Evolutionary conservation across 2,888 invertebrate species (phyloP), one percentile per base, ranked within the genome.

Genomic region (Sisyra nigra): DNA sequence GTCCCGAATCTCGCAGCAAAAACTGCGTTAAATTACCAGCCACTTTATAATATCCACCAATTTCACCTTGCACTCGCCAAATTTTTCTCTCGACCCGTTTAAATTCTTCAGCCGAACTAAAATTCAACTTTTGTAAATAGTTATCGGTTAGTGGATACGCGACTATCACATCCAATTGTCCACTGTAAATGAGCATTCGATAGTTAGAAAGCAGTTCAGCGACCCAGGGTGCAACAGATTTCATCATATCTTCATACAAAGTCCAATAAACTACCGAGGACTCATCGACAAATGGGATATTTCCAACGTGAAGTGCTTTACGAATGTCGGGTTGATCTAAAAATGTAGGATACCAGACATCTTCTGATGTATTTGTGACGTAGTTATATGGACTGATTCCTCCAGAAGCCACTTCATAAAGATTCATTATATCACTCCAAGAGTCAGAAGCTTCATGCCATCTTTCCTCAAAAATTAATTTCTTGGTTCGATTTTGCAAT

Each of bases 101-200:
- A 58, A 84, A 89, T 2, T 71, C 67, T 3, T 68, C 68, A 1
- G 76, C 65, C 1, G 71, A 76, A 15, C 66, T 69, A 65, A 87
- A 89, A 37, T 78, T 69, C 2, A 89, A 65, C 41, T 75, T 69
- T 48, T 71, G 67, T 29, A 93, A 62, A 58, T 83, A 89, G 56
- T 81, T 82, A 14, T 81, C 71, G 0, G 91, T 91, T 40, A 87
- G 57, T 0, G 89, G 87, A 61, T 88, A 87, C 0, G 89, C 86
- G 0, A 91, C 85, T 48, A 92, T 88, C 10, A 93, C 81, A 58
- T 94, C 93, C 48, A 93, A 58, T 56, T 93, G 92, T 0, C 93
- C 93, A 56, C 80, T 91, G 59, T 92, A 93, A 46, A 91, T 71
- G 36, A 92, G 69, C n/a, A 88, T 74, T 57, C 71, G 67, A 53